phyloP scores from a whole-genome alignment of 2,797 vertebrate species.

The Numenius phaeopus region DNA sequence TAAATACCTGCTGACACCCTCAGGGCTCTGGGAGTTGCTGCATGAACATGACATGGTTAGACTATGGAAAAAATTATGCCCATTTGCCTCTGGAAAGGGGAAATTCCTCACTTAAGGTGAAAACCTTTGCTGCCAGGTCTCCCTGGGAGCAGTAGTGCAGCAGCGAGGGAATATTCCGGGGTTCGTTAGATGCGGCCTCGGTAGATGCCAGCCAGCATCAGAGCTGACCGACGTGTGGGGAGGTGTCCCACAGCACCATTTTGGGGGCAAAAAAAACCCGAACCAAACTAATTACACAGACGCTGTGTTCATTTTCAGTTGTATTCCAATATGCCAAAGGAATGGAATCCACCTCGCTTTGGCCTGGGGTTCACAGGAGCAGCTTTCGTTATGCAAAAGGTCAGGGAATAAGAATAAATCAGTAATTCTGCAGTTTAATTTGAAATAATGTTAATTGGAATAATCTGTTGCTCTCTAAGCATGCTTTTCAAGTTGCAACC shows the following conservation, averaged over 20 bases:
- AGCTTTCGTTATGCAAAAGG: background rate
- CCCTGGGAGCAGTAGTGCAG: background rate
- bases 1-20: background rate
- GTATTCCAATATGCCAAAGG: background rate
- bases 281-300: background rate
- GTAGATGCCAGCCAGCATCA: background rate
- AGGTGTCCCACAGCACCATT: background rate
- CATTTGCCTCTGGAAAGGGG: constrained; percentile 8
- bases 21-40: background rate
- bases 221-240: constrained; percentile 15
- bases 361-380: background rate
- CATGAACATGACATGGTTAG: background rate
- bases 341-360: background rate
- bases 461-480: background rate
- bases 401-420: background rate
- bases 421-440: constrained; percentile 19
- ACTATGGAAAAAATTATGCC: background rate
- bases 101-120: constrained; percentile 30
- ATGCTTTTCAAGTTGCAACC: background rate
- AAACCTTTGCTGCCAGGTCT: constrained; percentile 7
- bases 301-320: background rate
- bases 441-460: background rate
- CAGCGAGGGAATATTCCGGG: constrained; percentile 4
- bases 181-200: constrained; percentile 24
- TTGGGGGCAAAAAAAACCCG: background rate